Conservation (phyloP, 2,113 vertebrate species). For the Axis porcinus region DNA sequence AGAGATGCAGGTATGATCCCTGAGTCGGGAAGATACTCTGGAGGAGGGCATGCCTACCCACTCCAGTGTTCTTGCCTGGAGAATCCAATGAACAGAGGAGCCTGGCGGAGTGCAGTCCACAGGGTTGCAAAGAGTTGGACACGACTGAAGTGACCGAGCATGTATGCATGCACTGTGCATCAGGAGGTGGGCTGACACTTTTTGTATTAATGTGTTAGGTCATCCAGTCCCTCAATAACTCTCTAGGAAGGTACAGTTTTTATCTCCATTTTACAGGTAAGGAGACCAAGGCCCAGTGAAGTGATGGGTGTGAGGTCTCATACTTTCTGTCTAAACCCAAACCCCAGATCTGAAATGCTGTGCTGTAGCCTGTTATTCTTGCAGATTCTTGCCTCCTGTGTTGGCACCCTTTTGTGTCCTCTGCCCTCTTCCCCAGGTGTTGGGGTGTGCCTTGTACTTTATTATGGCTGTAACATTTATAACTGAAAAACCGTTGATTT, state of each 20-base stretch:
- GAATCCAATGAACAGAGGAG: background rate
- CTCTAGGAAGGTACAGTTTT: background rate
- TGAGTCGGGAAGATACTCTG: background rate
- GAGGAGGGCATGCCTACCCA: background rate
- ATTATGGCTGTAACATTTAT: background rate
- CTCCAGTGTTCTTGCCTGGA: background rate
- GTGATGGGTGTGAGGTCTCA: background rate
- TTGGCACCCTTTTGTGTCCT: background rate
- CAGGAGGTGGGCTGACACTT: background rate
- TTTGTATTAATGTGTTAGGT: background rate
- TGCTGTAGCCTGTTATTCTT: background rate
- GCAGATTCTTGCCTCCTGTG: background rate
- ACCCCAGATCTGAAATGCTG: background rate
- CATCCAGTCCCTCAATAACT: background rate
- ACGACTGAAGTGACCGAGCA: accelerated
- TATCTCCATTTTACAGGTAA: constrained; percentile 47
- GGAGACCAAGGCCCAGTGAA: background rate
- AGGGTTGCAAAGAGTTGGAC: background rate
- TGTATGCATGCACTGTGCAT: background rate
- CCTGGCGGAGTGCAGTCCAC: background rate
- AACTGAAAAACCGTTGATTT: background rate
- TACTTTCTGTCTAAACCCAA: background rate
- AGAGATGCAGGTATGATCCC: background rate
- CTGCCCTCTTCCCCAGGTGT: background rate
- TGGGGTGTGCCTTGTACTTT: background rate